These are phyloP conservation scores for Callocephalon fimbriatum DNA, from an alignment of 2,113 vertebrate species.

Conservation along the genomic window DNA sequence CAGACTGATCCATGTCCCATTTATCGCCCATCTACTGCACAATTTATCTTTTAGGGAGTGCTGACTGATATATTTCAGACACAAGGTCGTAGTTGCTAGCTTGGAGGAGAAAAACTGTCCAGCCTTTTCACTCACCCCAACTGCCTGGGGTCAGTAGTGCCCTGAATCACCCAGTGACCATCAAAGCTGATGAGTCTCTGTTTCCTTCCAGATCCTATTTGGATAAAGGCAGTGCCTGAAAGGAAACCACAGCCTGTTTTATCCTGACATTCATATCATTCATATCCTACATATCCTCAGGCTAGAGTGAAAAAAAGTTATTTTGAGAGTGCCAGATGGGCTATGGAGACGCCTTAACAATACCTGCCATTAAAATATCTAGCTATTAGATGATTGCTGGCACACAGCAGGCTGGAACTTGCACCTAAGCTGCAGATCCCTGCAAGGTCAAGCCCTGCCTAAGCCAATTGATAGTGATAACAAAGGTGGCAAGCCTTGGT, in stretches of 20 bases:
- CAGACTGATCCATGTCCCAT: accelerated
- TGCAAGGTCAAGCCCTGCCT: not conserved
- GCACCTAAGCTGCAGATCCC: not conserved
- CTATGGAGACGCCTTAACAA: not conserved
- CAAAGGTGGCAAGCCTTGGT: not conserved
- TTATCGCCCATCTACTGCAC: accelerated
- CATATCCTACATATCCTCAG: not conserved
- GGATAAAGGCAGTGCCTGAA: not conserved
- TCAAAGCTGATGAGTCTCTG: not conserved
- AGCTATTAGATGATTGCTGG: not conserved
- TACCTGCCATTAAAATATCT: not conserved
- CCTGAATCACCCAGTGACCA: not conserved
- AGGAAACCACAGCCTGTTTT: not conserved
- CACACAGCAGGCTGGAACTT: not conserved
- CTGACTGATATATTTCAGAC: no score
- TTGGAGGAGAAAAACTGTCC: not conserved
- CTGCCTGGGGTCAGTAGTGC: not conserved
- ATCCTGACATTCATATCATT: not conserved
- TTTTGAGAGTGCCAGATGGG: slow-evolving; percentile 19
- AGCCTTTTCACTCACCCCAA: not conserved
- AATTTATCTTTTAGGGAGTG: not conserved
- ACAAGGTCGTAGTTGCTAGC: accelerated
- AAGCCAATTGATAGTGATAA: accelerated
- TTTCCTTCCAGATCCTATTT: not conserved
- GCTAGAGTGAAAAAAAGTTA: not conserved